Evolutionary conservation across 2,888 invertebrate genomes (phyloP), one percentile per base, ranked within the genome.

Genomic region (Parnassius glacialis): DNA sequence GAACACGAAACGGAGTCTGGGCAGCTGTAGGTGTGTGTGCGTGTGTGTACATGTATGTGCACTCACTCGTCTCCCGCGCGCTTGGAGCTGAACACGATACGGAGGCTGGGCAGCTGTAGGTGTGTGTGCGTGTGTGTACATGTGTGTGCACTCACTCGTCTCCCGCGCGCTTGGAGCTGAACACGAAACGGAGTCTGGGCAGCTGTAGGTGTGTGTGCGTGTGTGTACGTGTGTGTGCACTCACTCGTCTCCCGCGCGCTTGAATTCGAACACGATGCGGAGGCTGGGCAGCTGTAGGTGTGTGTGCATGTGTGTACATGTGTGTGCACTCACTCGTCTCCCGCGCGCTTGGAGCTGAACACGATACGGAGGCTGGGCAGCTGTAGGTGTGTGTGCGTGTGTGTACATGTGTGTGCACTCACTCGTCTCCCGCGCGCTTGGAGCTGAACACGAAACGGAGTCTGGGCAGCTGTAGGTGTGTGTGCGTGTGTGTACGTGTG

Each of bases 281-380:
- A 34, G 34, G 34, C 34, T 34, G 34, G 34, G n/a, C 16, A 42
- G 10, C n/a, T 20, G n/a, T n/a, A 12, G 10, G 13, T 7, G 41
- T 51, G 52, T 7, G 13, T 41, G 48, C 20, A 11, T 25, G 16
- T 47, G 9, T 25, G 25, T 25, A 7, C 7, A 7, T 25, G 5
- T 34, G 41, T n/a, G 16, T 9, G 5, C 51, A 84, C 93, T 80
- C 79, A 94, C 80, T 97, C 96, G 71, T 96, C 95, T 69, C 95
- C 94, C 0, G 96, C 95, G 57, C 97, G 92, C 85, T 97, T 97
- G 44, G 97, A 98, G 75, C 99, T 99, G 85, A 99, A 98, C 2
- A 99, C 97, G 72, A 99, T 96, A 84, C 98, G 98, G 70, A 99
- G 93, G n/a, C 97, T 97, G 9, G 99, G 99, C 75, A 99, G 92